A percentile compares a stretch with the other conserved stretches of the same genome.
phyloP scores from a whole-genome alignment of 2,888 invertebrate genomes.

The Zootermopsis nevadensis region DNA sequence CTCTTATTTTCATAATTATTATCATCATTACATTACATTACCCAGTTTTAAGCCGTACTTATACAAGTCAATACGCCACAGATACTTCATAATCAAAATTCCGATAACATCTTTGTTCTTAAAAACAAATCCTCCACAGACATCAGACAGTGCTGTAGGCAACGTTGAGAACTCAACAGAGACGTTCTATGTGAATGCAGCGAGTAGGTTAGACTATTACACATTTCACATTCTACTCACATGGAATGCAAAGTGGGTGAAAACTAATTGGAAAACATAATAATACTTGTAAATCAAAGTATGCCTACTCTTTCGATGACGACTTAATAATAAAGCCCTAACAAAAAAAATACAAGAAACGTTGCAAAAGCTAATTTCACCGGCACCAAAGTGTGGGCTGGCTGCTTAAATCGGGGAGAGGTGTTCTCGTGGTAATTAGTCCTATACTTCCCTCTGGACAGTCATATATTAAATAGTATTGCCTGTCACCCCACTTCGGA shows the following conservation, averaged over 20 bases:
- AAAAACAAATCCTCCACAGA: background rate
- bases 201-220: background rate
- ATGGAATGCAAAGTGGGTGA: conserved; percentile 7
- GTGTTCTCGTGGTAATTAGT: background rate
- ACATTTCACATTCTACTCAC: conserved; percentile 1
- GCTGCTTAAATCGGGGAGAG: background rate
- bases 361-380: conserved; percentile 6
- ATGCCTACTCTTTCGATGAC: background rate
- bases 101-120: background rate
- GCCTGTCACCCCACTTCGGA: background rate
- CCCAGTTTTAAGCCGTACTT: background rate
- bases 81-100: background rate
- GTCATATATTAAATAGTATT: background rate
- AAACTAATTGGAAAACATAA: background rate
- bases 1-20: no score
- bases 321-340: background rate
- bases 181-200: background rate
- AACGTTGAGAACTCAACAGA: background rate
- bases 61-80: background rate
- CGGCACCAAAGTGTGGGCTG: background rate
- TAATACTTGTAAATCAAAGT: conserved; percentile 18
- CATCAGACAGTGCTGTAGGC: background rate
- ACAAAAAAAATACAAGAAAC: background rate
- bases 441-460: conserved; percentile 3
- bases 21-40: no score